Evolutionary conservation across 2,888 invertebrate genomes (phyloP).

Genomic region (Sesia apiformis): DNA sequence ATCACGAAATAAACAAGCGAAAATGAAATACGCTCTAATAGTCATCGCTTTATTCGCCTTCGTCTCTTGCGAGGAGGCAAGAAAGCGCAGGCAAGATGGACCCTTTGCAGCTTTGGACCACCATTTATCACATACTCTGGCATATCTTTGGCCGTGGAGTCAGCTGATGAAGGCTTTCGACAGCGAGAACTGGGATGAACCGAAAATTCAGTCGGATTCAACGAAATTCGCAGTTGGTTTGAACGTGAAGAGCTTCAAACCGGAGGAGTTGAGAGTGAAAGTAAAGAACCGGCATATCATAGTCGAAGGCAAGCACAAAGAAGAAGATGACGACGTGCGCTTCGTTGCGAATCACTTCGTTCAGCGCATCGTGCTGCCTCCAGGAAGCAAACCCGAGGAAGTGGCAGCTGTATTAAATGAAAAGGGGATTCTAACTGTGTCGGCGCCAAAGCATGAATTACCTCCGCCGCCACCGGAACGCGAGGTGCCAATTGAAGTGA

Average conservation of each 20-base stretch:
- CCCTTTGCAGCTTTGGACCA: conserved; percentile 50
- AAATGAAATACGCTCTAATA: conserved; percentile 42
- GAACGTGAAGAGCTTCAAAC: conserved; percentile 49
- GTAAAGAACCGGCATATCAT: conserved; percentile 56
- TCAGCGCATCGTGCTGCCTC: conserved; percentile 52
- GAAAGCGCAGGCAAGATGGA: conserved; percentile 35
- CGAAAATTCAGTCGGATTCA: conserved; percentile 46
- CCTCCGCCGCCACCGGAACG: conserved; percentile 57
- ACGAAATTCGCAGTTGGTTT: conserved; percentile 47
- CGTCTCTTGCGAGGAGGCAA: conserved; percentile 29
- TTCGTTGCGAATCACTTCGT: conserved; percentile 58
- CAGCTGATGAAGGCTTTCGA: conserved; percentile 51
- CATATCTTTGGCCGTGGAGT: conserved; percentile 62
- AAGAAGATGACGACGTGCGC: conserved; percentile 30
- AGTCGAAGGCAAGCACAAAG: conserved; percentile 47
- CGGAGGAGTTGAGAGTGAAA: conserved; percentile 53
- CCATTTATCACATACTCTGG: conserved; percentile 48
- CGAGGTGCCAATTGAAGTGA: conserved; percentile 52
- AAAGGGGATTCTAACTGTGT: conserved; percentile 43
- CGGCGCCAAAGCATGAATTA: conserved; percentile 53
- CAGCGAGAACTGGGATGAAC: conserved; percentile 44
- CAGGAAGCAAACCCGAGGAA: conserved; percentile 53
- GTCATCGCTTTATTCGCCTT: conserved; percentile 31
- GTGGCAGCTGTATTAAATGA: conserved; percentile 50
- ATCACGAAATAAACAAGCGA: conserved; percentile 19